A percentile compares a stretch with the other conserved stretches of the same genome.
phyloP scores from a whole-genome alignment of 2,888 invertebrate species.

The Nephrotoma flavescens region DNA sequence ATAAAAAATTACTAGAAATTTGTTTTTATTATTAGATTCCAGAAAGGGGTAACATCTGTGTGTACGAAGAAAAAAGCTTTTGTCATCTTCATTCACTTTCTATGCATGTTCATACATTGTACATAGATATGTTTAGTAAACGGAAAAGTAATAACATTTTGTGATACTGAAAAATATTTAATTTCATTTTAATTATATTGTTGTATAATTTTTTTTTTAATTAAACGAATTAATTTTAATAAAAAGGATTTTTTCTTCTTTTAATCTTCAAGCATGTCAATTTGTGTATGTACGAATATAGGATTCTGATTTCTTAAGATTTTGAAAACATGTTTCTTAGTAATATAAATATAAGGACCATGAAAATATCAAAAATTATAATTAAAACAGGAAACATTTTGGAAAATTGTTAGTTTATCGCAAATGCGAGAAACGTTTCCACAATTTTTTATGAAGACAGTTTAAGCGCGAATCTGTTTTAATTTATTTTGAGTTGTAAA shows the following conservation, averaged over 20 bases:
- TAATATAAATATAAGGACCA: too few relatives aligned
- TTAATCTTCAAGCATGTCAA: neutral
- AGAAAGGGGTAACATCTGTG: neutral
- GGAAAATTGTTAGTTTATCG: too few relatives aligned
- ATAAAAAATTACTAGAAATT: neutral
- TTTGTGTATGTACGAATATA: too few relatives aligned
- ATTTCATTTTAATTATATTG: neutral
- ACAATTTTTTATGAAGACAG: too few relatives aligned
- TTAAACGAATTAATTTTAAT: neutral
- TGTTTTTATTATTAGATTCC: neutral
- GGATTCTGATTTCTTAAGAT: too few relatives aligned
- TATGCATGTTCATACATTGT: neutral
- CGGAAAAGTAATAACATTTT: neutral
- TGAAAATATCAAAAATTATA: too few relatives aligned
- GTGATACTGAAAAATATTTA: neutral
- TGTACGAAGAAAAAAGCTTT: neutral
- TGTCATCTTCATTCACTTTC: neutral
- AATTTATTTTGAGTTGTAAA: too few relatives aligned
- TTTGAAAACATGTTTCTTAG: too few relatives aligned
- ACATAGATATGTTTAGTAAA: neutral
- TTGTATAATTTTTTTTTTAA: neutral
- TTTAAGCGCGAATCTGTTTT: too few relatives aligned
- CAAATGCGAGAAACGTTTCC: too few relatives aligned
- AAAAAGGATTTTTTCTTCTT: neutral
- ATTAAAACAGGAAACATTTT: too few relatives aligned